Evolutionary conservation across 2,888 invertebrate species (phyloP).

Genomic region (Drosophila mulleri): DNA sequence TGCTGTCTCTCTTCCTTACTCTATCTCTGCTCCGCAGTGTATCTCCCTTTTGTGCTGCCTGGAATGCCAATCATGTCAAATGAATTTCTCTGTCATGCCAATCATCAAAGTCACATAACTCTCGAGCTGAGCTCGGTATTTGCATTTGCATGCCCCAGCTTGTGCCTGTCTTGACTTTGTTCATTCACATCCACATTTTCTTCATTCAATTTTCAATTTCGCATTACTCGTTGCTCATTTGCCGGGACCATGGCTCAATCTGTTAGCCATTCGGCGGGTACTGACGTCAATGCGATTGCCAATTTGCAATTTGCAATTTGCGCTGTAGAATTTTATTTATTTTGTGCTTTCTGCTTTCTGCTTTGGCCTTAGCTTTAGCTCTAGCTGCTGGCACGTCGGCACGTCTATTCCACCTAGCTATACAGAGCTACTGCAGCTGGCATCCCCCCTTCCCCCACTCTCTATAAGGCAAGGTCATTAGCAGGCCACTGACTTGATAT

Average conservation of each 20-base stretch:
- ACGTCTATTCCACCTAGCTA: neutral
- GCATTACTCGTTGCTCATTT: slow-evolving; percentile 1
- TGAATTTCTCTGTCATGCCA: slow-evolving; percentile 39
- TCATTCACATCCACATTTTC: neutral
- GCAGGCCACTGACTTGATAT: slow-evolving; percentile 55
- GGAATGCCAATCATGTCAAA: slow-evolving; percentile 29
- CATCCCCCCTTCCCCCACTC: too few species aligned
- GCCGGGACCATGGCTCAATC: neutral
- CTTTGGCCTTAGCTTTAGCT: neutral
- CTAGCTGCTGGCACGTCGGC: too few species aligned
- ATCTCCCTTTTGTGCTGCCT: neutral
- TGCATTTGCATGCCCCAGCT: slow-evolving; percentile 49
- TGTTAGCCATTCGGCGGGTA: neutral
- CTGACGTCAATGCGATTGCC: slow-evolving; percentile 67
- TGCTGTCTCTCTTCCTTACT: neutral
- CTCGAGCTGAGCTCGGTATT: slow-evolving; percentile 8
- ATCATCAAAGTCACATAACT: slow-evolving; percentile 30
- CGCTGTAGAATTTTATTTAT: slow-evolving; percentile 13
- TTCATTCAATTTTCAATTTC: slow-evolving; percentile 9
- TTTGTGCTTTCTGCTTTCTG: slow-evolving; percentile 1
- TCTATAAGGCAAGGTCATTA: slow-evolving; percentile 42
- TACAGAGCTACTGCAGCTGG: neutral
- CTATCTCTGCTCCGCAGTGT: neutral
- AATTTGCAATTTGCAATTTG: slow-evolving; percentile 54
- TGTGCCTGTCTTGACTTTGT: neutral